These are phyloP conservation scores for Echinometra lucunter DNA, from an alignment of 53 echinoderm and acorn worm species.

Conservation along the genomic window DNA sequence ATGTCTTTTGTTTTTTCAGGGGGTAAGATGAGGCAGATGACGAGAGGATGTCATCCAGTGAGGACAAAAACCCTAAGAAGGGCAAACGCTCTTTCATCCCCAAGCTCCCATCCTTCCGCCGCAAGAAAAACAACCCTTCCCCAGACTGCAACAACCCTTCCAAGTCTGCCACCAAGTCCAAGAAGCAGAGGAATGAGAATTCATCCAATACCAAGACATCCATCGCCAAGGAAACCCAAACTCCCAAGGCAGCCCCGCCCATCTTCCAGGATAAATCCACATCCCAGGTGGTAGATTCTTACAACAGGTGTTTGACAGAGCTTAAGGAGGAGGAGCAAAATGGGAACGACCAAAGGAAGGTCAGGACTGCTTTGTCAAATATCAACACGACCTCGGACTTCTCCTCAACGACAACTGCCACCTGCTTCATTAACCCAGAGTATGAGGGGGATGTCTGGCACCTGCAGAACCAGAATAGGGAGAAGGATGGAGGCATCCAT, in stretches of 20 bases:
- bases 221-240: slow-evolving; percentile 68
- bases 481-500: slow-evolving; percentile 12
- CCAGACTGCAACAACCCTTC: background rate
- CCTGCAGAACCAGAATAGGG: slow-evolving; percentile 46
- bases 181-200: slow-evolving; percentile 54
- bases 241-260: slow-evolving; percentile 25
- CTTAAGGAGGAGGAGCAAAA: slow-evolving; percentile 78
- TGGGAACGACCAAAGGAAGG: slow-evolving; percentile 60
- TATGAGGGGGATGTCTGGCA: slow-evolving; percentile 58
- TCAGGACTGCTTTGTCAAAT: slow-evolving; percentile 2
- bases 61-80: slow-evolving; percentile 69
- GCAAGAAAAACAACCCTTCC: slow-evolving; percentile 80
- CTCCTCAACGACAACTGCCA: background rate
- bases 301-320: slow-evolving; percentile 74
- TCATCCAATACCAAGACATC: slow-evolving; percentile 40
- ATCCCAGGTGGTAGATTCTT: slow-evolving; percentile 81
- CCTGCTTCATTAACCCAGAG: slow-evolving; percentile 55
- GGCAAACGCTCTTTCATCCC: slow-evolving; percentile 89
- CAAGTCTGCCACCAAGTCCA: slow-evolving; percentile 47
- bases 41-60: slow-evolving; percentile 58
- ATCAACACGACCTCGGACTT: slow-evolving; percentile 38
- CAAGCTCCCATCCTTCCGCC: slow-evolving; percentile 91
- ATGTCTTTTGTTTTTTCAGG: too few species aligned
- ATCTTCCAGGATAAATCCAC: slow-evolving; percentile 69
- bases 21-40: slow-evolving; percentile 68